Percentiles rank a stretch among this genome's conserved stretches.
Evolutionary conservation across 2,113 vertebrate species (phyloP).

Genomic region (Vulpes ferrilata): DNA sequence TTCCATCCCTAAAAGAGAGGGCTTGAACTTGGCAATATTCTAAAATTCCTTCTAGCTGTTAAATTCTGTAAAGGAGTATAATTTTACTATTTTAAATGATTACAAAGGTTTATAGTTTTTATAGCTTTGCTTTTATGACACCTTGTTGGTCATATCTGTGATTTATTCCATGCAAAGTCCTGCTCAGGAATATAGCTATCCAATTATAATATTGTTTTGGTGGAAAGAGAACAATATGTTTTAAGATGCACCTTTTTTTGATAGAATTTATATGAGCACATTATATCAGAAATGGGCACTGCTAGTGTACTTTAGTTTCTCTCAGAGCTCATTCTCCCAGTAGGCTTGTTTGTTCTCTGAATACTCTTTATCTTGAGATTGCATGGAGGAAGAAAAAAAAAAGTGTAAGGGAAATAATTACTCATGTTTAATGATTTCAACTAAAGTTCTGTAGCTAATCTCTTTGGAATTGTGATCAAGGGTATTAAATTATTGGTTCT

Average conservation of each 20-base stretch:
- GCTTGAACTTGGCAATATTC: slow-evolving; percentile 7
- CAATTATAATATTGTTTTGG: slow-evolving; percentile 47
- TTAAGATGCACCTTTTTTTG: slow-evolving; percentile 41
- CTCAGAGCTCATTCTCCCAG: background rate
- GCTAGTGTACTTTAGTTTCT: slow-evolving; percentile 15
- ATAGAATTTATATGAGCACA: slow-evolving; percentile 66
- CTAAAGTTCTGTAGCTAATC: background rate
- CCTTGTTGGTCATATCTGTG: slow-evolving; percentile 49
- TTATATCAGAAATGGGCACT: slow-evolving; percentile 41
- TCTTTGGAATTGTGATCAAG: slow-evolving; percentile 21
- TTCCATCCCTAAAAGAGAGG: background rate
- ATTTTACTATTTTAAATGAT: slow-evolving; percentile 70
- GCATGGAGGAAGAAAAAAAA: background rate
- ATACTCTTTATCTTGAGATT: background rate
- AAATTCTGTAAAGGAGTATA: slow-evolving; percentile 40
- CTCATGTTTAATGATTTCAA: background rate
- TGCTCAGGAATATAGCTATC: slow-evolving; percentile 14
- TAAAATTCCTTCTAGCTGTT: slow-evolving; percentile 31
- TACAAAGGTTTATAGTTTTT: slow-evolving; percentile 53
- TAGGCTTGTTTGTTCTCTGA: slow-evolving; percentile 5
- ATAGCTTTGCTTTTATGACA: slow-evolving; percentile 60
- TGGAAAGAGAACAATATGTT: slow-evolving; percentile 54
- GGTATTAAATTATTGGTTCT: background rate
- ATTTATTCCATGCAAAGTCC: slow-evolving; percentile 55
- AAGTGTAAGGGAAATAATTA: background rate